Evolutionary conservation across 2,113 vertebrate species (phyloP).

Genomic region (Scatophagus argus): DNA sequence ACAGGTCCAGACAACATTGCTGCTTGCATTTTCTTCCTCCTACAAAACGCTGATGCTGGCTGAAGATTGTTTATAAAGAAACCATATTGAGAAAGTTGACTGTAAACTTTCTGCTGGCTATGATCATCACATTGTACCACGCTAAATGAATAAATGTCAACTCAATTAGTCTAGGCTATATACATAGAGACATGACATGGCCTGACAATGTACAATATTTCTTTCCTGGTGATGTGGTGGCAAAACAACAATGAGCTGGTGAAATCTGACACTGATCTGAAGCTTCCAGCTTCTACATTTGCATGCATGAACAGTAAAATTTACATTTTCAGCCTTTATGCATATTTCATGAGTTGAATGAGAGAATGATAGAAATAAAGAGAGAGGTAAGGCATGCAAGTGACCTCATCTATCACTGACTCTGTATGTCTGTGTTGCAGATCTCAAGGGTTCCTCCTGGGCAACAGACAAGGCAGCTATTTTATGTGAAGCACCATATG

Average conservation of each 20-base stretch:
- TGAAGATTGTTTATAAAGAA: background rate
- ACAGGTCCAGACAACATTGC: no score
- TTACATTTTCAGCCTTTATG: background rate
- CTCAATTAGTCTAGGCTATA: background rate
- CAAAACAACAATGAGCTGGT: background rate
- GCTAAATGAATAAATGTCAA: background rate
- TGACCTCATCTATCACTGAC: background rate
- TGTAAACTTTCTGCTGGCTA: background rate
- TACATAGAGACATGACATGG: background rate
- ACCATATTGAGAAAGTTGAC: background rate
- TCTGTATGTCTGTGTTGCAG: constrained; percentile 4
- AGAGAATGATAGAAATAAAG: background rate
- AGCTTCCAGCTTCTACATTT: background rate
- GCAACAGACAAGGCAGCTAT: constrained; percentile 50
- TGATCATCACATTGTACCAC: background rate
- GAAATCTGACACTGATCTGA: background rate
- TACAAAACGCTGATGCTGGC: background rate
- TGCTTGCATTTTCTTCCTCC: background rate
- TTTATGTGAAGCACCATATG: constrained; percentile 58
- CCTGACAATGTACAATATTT: background rate
- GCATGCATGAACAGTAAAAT: background rate
- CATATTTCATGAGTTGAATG: background rate
- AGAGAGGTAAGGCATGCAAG: background rate
- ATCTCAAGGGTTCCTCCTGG: constrained; percentile 50
- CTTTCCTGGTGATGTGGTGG: background rate